These are phyloP conservation scores for Oriolus oriolus DNA, from an alignment of 2,113 vertebrate species.

Conservation along the genomic window DNA sequence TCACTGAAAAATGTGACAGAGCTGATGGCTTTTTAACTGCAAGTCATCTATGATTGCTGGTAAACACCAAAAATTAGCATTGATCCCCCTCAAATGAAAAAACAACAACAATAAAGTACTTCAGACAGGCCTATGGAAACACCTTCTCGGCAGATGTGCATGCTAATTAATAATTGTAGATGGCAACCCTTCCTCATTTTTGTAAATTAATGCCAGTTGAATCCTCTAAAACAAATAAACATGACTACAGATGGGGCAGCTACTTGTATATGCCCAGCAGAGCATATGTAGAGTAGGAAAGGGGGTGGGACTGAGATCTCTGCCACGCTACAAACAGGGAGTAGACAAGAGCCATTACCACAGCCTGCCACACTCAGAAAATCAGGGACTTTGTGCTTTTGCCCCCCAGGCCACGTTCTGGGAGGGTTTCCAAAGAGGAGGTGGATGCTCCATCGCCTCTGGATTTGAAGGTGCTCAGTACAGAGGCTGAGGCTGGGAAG, in stretches of 20 bases:
- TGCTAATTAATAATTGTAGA: slow-evolving; percentile 63
- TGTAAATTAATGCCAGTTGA: slow-evolving; percentile 63
- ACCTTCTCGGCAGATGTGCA: slow-evolving; percentile 65
- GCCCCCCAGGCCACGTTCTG: not conserved
- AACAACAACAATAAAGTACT: slow-evolving; percentile 71
- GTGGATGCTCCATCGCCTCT: not conserved
- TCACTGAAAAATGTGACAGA: slow-evolving; percentile 78
- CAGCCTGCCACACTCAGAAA: not conserved
- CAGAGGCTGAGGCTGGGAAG: not conserved
- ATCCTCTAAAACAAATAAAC: slow-evolving; percentile 64
- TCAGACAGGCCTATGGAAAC: slow-evolving; percentile 60
- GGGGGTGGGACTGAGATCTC: not conserved
- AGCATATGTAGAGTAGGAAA: slow-evolving; percentile 7
- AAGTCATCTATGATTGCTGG: slow-evolving; percentile 79
- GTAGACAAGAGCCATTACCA: not conserved
- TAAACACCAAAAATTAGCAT: slow-evolving; percentile 75
- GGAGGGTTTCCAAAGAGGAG: not conserved
- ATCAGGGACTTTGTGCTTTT: not conserved
- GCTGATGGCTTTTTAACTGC: slow-evolving; percentile 83
- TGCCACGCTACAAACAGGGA: not conserved
- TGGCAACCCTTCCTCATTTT: slow-evolving; percentile 60
- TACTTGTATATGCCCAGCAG: not conserved
- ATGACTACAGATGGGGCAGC: slow-evolving; percentile 31
- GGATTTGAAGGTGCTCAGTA: not conserved
- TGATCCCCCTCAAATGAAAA: slow-evolving; percentile 73